Evolutionary conservation across 2,113 vertebrate genomes (phyloP).

Genomic region (Aleadryas rufinucha): DNA sequence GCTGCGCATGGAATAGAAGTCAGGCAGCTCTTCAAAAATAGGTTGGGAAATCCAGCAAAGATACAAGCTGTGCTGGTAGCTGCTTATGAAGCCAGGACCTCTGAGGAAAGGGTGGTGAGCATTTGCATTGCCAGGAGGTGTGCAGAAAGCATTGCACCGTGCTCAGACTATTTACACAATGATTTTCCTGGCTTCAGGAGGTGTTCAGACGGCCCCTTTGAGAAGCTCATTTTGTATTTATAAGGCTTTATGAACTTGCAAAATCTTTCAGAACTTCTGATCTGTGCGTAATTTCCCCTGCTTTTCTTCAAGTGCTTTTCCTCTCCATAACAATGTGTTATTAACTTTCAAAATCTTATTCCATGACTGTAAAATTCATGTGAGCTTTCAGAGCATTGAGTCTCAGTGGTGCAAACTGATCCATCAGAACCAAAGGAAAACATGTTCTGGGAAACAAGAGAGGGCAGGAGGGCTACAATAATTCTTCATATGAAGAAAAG

Average conservation of each 20-base stretch:
- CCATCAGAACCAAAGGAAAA: background rate
- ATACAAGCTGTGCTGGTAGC: background rate
- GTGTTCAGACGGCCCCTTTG: background rate
- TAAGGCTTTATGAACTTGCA: conserved; percentile 20
- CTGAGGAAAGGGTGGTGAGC: background rate
- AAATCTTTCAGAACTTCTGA: conserved; percentile 10
- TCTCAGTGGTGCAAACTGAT: background rate
- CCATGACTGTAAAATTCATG: background rate
- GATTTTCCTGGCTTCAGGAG: background rate
- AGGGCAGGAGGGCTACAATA: background rate
- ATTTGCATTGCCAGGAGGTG: background rate
- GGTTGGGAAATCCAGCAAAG: background rate
- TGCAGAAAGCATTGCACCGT: background rate
- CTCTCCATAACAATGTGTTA: conserved; percentile 14
- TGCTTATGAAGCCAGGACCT: background rate
- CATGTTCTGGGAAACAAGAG: background rate
- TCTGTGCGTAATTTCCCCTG: background rate
- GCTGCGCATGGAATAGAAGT: background rate
- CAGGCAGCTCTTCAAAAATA: background rate
- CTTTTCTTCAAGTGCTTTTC: background rate
- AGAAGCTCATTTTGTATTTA: conserved; percentile 26
- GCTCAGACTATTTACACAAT: background rate
- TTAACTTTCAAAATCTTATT: conserved; percentile 16
- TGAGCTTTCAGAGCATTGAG: background rate
- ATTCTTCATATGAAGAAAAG: background rate